phyloP scores from a whole-genome alignment of 2,888 invertebrate species.

The Drosophila prostipennis region DNA sequence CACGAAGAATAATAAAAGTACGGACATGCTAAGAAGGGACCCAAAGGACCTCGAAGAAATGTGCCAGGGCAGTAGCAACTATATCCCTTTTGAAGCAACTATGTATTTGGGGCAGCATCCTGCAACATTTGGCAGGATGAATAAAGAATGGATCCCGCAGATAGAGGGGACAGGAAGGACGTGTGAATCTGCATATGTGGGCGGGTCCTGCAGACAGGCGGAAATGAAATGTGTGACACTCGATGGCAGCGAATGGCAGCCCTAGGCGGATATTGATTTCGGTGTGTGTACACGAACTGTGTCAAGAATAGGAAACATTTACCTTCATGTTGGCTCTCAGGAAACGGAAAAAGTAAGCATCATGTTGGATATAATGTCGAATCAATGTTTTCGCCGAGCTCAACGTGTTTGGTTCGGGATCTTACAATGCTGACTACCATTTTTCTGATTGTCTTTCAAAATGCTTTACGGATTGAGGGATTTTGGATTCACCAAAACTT shows the following conservation, averaged over 20 bases:
- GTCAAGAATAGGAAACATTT: conserved; percentile 34
- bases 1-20: conserved; percentile 5
- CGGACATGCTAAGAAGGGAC: background rate
- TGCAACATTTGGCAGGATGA: conserved; percentile 16
- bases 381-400: conserved; percentile 13
- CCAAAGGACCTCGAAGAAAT: conserved; percentile 33
- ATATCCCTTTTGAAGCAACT: conserved; percentile 23
- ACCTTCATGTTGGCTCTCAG: conserved; percentile 17
- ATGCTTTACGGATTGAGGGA: no score
- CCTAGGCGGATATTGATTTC: conserved; percentile 62
- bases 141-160: conserved; percentile 16
- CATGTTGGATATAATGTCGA: conserved; percentile 21
- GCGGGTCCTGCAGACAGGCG: conserved; percentile 37
- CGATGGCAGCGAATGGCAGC: conserved; percentile 35
- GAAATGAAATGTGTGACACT: conserved; percentile 66
- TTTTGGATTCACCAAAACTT: no score
- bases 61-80: conserved; percentile 2
- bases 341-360: conserved; percentile 10
- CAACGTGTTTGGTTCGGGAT: background rate
- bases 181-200: conserved; percentile 52
- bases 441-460: no score
- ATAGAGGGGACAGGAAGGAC: conserved; percentile 16
- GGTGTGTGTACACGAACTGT: conserved; percentile 18
- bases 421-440: background rate
- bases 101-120: conserved; percentile 26